Percentiles rank a stretch among this genome's conserved stretches.
Conservation (phyloP, 1,140 invertebrate species). For the Hylaeus volcanicus region DNA sequence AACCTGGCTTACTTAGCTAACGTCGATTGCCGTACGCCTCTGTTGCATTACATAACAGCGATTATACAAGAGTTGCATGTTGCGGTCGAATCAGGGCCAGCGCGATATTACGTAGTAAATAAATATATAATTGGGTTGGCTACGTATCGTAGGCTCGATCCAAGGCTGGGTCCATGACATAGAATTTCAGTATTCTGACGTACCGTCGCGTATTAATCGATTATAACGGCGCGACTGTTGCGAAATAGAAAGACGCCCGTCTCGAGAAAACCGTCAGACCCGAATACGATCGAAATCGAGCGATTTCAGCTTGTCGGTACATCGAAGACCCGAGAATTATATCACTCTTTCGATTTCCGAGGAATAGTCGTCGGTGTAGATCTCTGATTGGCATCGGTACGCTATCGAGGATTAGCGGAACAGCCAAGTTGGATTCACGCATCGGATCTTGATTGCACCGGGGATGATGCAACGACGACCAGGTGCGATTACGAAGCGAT, state of each 20-base stretch:
- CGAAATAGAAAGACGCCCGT: constrained; percentile 19
- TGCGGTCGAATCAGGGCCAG: constrained; percentile 73
- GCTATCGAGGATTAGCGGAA: neutral
- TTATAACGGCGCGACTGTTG: constrained; percentile 46
- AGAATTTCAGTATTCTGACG: constrained; percentile 66
- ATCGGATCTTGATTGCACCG: constrained; percentile 4
- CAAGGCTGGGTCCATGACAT: constrained; percentile 74
- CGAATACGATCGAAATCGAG: neutral
- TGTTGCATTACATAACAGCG: constrained; percentile 63
- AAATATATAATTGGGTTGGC: constrained; percentile 76
- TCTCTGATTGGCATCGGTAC: neutral
- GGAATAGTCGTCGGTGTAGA: neutral
- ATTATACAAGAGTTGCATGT: constrained; percentile 75
- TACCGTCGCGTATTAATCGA: constrained; percentile 33
- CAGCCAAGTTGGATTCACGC: neutral
- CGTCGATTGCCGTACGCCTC: constrained; percentile 42
- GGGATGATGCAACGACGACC: constrained; percentile 6
- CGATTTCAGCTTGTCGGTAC: too few species aligned
- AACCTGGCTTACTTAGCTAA: constrained; percentile 14
- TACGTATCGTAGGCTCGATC: constrained; percentile 64
- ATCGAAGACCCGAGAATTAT: too few species aligned
- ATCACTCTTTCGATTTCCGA: neutral
- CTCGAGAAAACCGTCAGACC: neutral
- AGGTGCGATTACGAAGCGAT: constrained; percentile 16
- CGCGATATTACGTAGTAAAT: constrained; percentile 74